Evolutionary conservation across 2,113 vertebrate genomes (phyloP).

Genomic region (Muntiacus reevesi): DNA sequence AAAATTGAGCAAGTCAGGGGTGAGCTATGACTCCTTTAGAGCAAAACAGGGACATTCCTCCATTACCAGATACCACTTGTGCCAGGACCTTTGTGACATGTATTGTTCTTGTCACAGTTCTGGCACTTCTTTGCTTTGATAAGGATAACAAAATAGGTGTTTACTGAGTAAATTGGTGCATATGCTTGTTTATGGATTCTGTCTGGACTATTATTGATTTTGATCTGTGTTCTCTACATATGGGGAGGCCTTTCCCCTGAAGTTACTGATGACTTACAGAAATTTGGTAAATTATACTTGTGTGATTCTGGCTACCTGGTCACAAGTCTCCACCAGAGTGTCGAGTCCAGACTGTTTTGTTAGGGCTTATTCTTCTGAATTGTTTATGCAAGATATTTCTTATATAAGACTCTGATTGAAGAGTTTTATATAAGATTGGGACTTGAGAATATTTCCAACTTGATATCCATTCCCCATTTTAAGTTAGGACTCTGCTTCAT

Average conservation of each 20-base stretch:
- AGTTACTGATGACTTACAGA: not conserved
- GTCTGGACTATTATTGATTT: not conserved
- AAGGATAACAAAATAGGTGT: not conserved
- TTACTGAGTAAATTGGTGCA: not conserved
- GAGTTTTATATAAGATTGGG: not conserved
- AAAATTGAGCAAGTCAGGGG: not conserved
- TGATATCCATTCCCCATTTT: not conserved
- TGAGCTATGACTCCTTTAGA: not conserved
- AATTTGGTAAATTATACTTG: not conserved
- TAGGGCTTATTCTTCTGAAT: not conserved
- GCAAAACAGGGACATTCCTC: not conserved
- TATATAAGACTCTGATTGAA: not conserved
- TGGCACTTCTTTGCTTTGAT: not conserved
- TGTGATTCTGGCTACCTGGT: not conserved
- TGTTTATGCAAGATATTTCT: not conserved
- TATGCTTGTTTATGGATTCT: not conserved
- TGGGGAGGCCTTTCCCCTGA: not conserved
- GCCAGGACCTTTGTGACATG: not conserved
- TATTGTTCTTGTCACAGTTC: not conserved
- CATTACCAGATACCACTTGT: conserved; percentile 17
- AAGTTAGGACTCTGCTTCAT: not conserved
- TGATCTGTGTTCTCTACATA: not conserved
- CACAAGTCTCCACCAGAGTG: not conserved
- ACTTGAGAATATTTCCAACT: not conserved
- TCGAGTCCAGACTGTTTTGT: not conserved